phyloP scores from a whole-genome alignment of 2,113 vertebrate species.

The Paracanthobrama guichenoti region DNA sequence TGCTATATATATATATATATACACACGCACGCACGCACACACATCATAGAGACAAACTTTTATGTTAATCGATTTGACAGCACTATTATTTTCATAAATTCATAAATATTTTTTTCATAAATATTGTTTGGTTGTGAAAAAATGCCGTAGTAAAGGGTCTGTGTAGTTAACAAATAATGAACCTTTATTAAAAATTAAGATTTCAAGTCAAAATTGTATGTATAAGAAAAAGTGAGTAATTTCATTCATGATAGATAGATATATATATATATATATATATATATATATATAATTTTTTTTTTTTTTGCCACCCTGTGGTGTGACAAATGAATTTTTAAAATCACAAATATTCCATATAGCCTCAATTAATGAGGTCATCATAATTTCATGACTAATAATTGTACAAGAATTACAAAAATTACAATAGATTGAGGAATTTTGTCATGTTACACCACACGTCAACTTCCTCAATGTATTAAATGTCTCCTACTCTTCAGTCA shows the following conservation, averaged over 20 bases:
- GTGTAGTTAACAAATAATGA: background rate
- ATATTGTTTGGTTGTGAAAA: background rate
- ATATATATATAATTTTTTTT: too few relatives aligned
- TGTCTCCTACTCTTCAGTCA: background rate
- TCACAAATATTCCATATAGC: background rate
- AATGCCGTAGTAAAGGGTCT: background rate
- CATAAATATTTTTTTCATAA: background rate
- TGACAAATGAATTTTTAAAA: background rate
- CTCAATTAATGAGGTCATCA: background rate
- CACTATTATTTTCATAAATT: background rate
- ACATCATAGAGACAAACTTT: too few relatives aligned
- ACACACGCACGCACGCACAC: too few relatives aligned
- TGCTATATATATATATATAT: too few relatives aligned
- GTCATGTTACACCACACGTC: background rate
- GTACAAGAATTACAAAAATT: background rate
- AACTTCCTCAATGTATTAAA: background rate
- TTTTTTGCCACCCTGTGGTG: background rate
- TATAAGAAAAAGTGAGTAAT: background rate
- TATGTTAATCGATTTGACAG: too few relatives aligned
- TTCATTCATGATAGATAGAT: too few relatives aligned
- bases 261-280: too few relatives aligned
- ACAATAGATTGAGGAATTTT: background rate
- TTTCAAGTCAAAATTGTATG: background rate
- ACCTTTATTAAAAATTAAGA: background rate
- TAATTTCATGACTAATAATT: background rate